phyloP scores from a whole-genome alignment of 2,797 vertebrate genomes.

The Anniella stebbinsi region DNA sequence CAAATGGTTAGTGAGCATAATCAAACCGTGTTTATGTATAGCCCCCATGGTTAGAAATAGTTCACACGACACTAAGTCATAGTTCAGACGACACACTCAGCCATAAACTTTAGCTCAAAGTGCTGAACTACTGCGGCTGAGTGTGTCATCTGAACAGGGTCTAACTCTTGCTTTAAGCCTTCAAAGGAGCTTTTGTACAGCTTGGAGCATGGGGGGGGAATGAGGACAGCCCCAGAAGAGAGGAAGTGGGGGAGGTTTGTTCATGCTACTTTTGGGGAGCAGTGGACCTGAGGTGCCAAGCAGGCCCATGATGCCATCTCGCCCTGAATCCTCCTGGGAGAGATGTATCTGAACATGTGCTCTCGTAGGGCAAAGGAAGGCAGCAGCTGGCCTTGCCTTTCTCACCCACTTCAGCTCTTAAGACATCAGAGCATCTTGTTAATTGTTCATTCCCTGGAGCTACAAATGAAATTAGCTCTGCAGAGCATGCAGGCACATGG shows the following conservation, averaged over 20 bases:
- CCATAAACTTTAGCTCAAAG: too few species aligned
- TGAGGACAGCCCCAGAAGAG: neutral
- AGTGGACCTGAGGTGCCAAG: neutral
- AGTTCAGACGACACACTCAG: too few species aligned
- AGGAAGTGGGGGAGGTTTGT: neutral
- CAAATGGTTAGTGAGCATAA: too few species aligned
- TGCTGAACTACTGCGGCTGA: too few species aligned
- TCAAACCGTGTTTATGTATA: too few species aligned
- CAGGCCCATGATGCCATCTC: neutral
- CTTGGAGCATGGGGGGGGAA: neutral
- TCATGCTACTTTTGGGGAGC: neutral
- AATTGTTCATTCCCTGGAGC: conserved; percentile 78
- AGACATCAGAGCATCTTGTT: conserved; percentile 76
- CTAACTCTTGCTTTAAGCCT: neutral
- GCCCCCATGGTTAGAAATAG: too few species aligned
- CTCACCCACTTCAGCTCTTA: conserved; percentile 62
- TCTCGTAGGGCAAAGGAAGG: neutral
- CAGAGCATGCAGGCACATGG: conserved; percentile 43
- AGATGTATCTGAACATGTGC: neutral
- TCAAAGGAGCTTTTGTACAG: neutral
- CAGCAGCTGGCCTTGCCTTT: conserved; percentile 41
- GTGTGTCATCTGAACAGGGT: too few species aligned
- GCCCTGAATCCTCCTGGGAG: neutral
- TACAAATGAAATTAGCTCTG: conserved; percentile 78
- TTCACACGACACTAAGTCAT: too few species aligned